Percentiles rank a stretch among this genome's conserved stretches.
Evolutionary conservation across 2,113 vertebrate species (phyloP).

Genomic region (Rhabdornis inornatus): DNA sequence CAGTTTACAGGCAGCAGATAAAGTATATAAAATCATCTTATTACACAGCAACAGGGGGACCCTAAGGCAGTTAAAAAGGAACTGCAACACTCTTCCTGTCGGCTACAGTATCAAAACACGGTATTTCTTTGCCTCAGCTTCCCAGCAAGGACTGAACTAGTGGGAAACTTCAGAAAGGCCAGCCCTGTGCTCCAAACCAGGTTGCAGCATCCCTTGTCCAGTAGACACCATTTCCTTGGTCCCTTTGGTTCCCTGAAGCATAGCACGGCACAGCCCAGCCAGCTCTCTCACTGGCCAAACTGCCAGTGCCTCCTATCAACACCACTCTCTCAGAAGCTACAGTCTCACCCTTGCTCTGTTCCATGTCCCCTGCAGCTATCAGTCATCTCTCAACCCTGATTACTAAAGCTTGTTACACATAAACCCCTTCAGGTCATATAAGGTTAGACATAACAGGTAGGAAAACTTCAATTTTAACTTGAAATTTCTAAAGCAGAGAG

Average conservation of each 20-base stretch:
- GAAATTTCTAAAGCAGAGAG: background rate
- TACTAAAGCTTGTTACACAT: background rate
- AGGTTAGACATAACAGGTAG: background rate
- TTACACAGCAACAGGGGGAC: background rate
- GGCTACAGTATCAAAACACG: background rate
- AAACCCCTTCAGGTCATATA: background rate
- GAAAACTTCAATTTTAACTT: background rate
- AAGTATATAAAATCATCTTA: background rate
- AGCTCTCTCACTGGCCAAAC: background rate
- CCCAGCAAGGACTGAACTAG: background rate
- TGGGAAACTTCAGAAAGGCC: background rate
- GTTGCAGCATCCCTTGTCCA: background rate
- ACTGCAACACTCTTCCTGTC: background rate
- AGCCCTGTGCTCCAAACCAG: background rate
- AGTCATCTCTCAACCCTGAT: background rate
- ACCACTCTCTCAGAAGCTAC: fast-evolving
- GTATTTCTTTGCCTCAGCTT: background rate
- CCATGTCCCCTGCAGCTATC: background rate
- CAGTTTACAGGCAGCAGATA: background rate
- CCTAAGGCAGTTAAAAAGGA: background rate
- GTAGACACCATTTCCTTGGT: background rate
- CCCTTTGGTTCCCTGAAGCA: background rate
- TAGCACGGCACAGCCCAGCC: background rate
- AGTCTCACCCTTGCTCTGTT: background rate
- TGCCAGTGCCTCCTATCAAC: background rate